Evolutionary conservation across 2,797 vertebrate genomes (phyloP).

Genomic region (Manis crassicaudata): DNA sequence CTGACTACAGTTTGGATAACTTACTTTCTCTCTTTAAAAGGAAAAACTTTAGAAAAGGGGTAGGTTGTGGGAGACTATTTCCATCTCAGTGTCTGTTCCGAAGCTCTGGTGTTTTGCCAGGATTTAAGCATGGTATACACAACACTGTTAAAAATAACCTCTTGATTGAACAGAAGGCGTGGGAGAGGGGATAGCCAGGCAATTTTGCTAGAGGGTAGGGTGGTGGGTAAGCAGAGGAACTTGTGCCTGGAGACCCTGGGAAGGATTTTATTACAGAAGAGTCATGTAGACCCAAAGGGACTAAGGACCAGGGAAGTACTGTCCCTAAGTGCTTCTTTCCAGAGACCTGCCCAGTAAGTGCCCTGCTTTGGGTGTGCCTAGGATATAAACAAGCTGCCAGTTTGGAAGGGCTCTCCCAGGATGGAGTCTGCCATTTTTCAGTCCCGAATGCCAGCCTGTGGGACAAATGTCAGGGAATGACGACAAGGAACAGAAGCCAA

Average conservation of each 20-base stretch:
- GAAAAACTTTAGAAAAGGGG: conserved; percentile 59
- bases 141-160: conserved; percentile 74
- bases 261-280: conserved; percentile 64
- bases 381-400: conserved; percentile 34
- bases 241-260: conserved; percentile 58
- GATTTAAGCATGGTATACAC: conserved; percentile 71
- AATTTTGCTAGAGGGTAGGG: conserved; percentile 13
- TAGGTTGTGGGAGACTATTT: conserved; percentile 74
- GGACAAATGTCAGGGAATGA: conserved; percentile 63
- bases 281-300: conserved; percentile 18
- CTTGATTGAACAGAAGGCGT: conserved; percentile 67
- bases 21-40: conserved; percentile 76
- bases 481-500: conserved; percentile 53
- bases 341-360: neutral
- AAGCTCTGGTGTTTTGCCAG: conserved; percentile 67
- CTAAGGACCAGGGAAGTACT: conserved; percentile 11
- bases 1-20: conserved; percentile 41
- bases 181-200: conserved; percentile 50
- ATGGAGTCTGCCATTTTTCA: conserved; percentile 48
- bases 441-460: conserved; percentile 36
- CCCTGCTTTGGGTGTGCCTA: neutral
- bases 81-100: conserved; percentile 62
- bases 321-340: neutral
- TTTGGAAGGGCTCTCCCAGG: conserved; percentile 65
- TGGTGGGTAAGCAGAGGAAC: conserved; percentile 6